Conservation (phyloP, 2,113 vertebrate species). For the Charina bottae region DNA sequence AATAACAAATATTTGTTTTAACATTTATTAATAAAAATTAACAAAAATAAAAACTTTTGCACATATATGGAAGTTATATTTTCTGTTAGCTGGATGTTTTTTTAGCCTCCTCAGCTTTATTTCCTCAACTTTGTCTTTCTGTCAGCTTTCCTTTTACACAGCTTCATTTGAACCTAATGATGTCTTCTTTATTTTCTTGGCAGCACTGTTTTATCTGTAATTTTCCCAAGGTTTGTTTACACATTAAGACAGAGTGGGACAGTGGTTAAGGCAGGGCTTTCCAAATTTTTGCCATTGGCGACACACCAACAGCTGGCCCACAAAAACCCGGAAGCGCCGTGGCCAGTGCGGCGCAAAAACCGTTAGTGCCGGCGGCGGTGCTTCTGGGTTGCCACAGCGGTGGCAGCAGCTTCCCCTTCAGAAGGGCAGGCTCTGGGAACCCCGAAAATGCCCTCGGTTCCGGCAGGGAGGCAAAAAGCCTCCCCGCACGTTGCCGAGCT, state of each 20-base stretch:
- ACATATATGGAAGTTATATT: not conserved
- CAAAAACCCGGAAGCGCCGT: no score
- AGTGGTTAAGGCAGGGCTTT: not conserved
- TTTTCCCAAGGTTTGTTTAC: not conserved
- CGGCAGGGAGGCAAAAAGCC: no score
- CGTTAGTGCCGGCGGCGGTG: no score
- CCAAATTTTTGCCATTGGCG: no score
- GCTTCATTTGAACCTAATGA: not conserved
- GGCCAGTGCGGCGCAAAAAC: no score
- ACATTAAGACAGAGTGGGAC: not conserved
- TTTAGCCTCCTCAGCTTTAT: not conserved
- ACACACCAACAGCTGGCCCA: no score
- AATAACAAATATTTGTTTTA: not conserved
- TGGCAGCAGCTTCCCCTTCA: no score
- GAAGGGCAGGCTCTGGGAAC: no score
- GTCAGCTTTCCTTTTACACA: not conserved
- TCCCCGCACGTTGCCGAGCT: no score
- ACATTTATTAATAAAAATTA: not conserved
- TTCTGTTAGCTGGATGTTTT: not conserved
- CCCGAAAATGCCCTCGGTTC: no score
- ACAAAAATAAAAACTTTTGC: not conserved
- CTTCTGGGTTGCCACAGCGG: no score
- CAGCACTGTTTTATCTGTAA: not conserved
- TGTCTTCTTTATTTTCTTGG: not conserved
- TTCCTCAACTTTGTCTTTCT: not conserved